Evolutionary conservation across 1,140 invertebrate genomes (phyloP), one percentile per base, ranked within the genome.

Genomic region (Ephestia elutella): DNA sequence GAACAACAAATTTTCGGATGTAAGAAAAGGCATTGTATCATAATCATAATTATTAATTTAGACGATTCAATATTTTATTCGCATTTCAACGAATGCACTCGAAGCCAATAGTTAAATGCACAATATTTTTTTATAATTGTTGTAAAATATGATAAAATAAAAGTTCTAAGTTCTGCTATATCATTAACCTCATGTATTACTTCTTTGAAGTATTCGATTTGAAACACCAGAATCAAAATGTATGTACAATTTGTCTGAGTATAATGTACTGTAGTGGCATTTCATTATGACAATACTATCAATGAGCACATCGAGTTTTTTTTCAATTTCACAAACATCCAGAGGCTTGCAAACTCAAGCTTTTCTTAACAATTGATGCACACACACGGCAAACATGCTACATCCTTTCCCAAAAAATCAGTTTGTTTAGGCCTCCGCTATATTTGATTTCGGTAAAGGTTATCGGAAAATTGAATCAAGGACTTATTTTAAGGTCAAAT

Each of bases 261-360:
- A 44, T 3, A 10, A 60, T 55, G 53, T 60, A 60, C 48, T 21
- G 48, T 38, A 53, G 49, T 60, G 54, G 35, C 50, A 21, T 25
- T 53, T 53, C 13, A 20, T 59, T 56, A 38, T 25, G 38, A 61
- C 63, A 60, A 54, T 60, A 65, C 70, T 74, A 71, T 57, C 57
- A 50, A 68, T 73, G 69, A 67, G 58, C 71, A 77, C 68, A 80
- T 60, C 65, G 60, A 73, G 65, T 67, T 58, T 50, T 53, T 68
- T 63, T 44, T 15, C 38, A 15, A 44, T 44, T 44, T 72, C 50
- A 83, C 77, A 78, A 73, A 85, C 84, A 87, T 81, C 73, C 73
- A 80, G 62, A 81, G 74, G 77, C 75, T 75, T 71, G 72, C 78
- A 81, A 55, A 73, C 66, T 71, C 70, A 86, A 82, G 82, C 79